Evolutionary conservation across 2,113 vertebrate genomes (phyloP).

Genomic region (Tauraco erythrolophus): DNA sequence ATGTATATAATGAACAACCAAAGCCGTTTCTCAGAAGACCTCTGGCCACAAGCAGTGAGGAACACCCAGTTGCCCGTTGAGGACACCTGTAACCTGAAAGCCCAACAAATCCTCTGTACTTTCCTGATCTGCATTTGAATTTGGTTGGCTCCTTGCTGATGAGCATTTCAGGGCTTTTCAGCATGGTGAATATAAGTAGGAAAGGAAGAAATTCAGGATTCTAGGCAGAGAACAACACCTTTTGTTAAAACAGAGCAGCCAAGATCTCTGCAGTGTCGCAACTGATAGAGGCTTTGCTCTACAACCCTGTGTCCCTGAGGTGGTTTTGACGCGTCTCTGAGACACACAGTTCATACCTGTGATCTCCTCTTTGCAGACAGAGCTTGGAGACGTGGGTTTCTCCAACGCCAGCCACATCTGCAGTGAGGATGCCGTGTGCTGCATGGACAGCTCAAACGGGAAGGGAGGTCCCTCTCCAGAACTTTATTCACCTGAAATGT

Average conservation of each 20-base stretch:
- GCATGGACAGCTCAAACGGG: neutral
- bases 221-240: neutral
- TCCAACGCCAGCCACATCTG: neutral
- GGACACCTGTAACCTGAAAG: neutral
- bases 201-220: neutral
- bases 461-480: neutral
- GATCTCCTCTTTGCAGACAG: neutral
- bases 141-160: neutral
- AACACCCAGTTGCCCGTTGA: neutral
- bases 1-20: rapidly evolving
- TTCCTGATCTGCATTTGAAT: neutral
- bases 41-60: neutral
- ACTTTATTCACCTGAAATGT: too few relatives aligned
- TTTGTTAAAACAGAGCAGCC: neutral
- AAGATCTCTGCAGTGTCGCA: neutral
- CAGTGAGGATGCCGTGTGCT: neutral
- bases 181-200: neutral
- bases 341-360: neutral
- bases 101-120: neutral
- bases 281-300: neutral
- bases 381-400: neutral
- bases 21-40: neutral
- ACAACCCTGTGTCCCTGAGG: rapidly evolving
- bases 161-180: neutral
- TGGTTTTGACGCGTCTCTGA: neutral